phyloP scores from a whole-genome alignment of 2,888 invertebrate species.

The Tenthredo notha region DNA sequence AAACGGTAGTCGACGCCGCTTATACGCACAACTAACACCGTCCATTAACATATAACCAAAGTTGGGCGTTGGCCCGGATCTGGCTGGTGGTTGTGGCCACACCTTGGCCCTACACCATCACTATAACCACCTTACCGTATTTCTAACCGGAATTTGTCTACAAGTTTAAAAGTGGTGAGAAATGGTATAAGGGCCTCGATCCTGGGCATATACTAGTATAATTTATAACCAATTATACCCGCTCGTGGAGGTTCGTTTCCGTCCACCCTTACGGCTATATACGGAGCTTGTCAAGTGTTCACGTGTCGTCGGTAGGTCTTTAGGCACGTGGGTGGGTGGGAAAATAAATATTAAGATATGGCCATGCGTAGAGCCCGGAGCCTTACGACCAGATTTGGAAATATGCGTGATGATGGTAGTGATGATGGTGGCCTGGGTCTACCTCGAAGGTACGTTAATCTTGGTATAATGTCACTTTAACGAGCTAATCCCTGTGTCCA shows the following conservation, averaged over 20 bases:
- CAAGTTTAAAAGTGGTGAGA: conserved; percentile 63
- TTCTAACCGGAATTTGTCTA: conserved; percentile 67
- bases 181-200: conserved; percentile 48
- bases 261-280: conserved; percentile 41
- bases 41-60: conserved; percentile 75
- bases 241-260: conserved; percentile 55
- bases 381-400: conserved; percentile 5
- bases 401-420: background rate
- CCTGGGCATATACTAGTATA: conserved; percentile 52
- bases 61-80: conserved; percentile 71
- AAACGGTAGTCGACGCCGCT: conserved; percentile 38
- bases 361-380: background rate
- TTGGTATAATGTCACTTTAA: conserved; percentile 33
- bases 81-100: conserved; percentile 59
- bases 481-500: conserved; percentile 75
- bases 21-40: conserved; percentile 55
- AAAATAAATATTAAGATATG: conserved; percentile 70
- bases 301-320: conserved; percentile 53
- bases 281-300: conserved; percentile 51
- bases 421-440: background rate
- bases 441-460: conserved; percentile 23
- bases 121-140: background rate
- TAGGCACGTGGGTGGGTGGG: conserved; percentile 63
- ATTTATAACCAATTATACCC: conserved; percentile 66
- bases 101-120: conserved; percentile 59